Conservation (phyloP, 1,140 invertebrate species). For the Lamellibrachia luymesi region DNA sequence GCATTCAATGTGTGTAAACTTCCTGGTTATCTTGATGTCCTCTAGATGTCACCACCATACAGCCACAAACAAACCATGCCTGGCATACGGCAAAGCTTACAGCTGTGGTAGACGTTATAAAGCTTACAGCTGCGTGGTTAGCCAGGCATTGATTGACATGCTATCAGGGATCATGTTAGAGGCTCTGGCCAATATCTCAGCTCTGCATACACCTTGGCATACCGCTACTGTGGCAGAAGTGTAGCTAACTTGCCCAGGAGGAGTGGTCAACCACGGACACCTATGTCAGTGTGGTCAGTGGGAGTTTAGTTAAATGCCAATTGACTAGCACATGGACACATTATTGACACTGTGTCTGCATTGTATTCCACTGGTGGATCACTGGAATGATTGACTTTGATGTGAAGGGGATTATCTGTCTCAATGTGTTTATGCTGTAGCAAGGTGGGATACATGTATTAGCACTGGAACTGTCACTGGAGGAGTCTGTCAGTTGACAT, state of each 20-base stretch:
- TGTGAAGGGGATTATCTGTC: neutral
- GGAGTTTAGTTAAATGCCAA: neutral
- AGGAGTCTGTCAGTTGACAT: neutral
- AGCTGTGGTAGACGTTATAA: neutral
- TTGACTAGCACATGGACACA: neutral
- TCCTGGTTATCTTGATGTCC: neutral
- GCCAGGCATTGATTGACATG: neutral
- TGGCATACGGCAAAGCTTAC: neutral
- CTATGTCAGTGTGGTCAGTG: neutral
- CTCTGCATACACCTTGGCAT: neutral
- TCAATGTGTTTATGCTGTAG: neutral
- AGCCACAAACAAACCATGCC: neutral
- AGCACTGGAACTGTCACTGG: neutral
- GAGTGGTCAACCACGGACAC: neutral
- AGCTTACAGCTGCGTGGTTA: neutral
- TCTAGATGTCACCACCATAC: neutral
- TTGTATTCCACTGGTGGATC: neutral
- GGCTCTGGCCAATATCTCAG: neutral
- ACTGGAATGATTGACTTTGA: neutral
- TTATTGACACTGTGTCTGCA: neutral
- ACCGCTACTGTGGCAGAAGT: neutral
- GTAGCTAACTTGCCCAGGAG: neutral
- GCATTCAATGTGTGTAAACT: neutral
- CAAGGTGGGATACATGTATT: neutral
- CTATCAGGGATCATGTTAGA: neutral